Conservation (phyloP, 2,113 vertebrate species). For the Egretta garzetta region DNA sequence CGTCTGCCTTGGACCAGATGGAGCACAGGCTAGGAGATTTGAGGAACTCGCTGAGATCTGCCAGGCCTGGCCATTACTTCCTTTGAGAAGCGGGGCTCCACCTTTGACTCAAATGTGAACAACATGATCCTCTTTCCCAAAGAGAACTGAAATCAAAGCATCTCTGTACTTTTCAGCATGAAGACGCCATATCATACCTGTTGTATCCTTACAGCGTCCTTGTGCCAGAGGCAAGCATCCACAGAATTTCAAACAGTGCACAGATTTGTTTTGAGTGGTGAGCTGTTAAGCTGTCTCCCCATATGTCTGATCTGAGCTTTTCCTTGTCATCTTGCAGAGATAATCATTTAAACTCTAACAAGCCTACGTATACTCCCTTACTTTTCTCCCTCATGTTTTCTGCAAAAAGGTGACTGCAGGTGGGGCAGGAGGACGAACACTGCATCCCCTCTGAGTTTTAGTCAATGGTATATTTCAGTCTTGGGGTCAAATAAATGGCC, state of each 20-base stretch:
- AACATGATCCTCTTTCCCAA: neutral
- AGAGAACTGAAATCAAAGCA: slow-evolving; percentile 8
- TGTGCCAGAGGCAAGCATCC: neutral
- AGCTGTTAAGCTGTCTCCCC: neutral
- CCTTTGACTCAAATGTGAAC: neutral
- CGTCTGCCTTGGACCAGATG: neutral
- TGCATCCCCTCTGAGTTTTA: neutral
- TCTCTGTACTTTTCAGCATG: neutral
- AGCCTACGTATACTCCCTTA: neutral
- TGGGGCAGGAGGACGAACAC: neutral
- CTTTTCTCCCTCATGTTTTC: neutral
- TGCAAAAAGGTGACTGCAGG: neutral
- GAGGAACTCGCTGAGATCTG: neutral
- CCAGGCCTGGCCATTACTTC: neutral
- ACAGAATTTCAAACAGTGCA: neutral
- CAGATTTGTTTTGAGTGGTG: neutral
- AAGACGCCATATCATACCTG: neutral
- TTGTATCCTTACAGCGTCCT: neutral
- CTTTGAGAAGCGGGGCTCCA: neutral
- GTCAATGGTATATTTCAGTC: neutral
- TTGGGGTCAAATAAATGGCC: neutral
- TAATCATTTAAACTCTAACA: neutral
- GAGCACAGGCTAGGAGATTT: neutral
- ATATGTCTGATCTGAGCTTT: neutral
- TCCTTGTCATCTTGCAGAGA: neutral